Evolutionary conservation across 2,113 vertebrate species (phyloP), one percentile per base, ranked within the genome.

Genomic region (Chlorodrepanis virens): DNA sequence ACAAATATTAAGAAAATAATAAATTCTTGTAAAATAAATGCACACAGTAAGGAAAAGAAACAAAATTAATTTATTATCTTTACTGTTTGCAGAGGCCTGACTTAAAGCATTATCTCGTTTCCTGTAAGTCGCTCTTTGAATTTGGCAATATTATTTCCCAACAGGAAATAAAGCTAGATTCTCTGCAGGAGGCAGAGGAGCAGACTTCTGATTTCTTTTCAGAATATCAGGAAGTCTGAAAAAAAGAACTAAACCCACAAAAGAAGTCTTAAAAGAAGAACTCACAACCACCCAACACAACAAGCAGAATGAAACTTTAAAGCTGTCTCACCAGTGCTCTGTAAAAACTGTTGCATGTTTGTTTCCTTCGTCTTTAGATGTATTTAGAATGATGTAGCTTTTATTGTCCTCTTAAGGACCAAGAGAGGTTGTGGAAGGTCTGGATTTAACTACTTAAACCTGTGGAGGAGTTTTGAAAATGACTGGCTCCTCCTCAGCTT

Each of bases 201-300:
- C 21, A 31, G 5, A 31, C 20, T 67, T 71, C 35, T 0, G 2
- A 27, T 83, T 94, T 81, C 10, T 63, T 92, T 78, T 54, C 3
- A 69, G 27, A 74, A 22, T 35, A 57, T n/a, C 10, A n/a, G 8
- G 24, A 53, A 25, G 9, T 75, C 11, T 50, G 45, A 14, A 53
- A 71, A 64, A 44, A 19, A 22, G 44, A 17, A 12, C 8, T 4
- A 23, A 59, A 47, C 7, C 24, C 24, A 37, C 35, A 60, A 27
- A 60, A 60, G n/a, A 57, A n/a, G n/a, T 59, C 56, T 35, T 37
- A 37, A 59, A 59, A 24, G 11, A 37, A 25, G n/a, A 61, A 39
- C 18, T 6, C 1, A 6, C 22, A n/a, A 40, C 6, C 4, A 14
- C 3, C 9, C 18, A 7, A 40, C 56, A 20, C 4, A 22, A 4